A percentile compares a stretch with the other conserved stretches of the same genome.
Conservation (phyloP, 2,113 vertebrate species). For the Spea multiplicata region DNA sequence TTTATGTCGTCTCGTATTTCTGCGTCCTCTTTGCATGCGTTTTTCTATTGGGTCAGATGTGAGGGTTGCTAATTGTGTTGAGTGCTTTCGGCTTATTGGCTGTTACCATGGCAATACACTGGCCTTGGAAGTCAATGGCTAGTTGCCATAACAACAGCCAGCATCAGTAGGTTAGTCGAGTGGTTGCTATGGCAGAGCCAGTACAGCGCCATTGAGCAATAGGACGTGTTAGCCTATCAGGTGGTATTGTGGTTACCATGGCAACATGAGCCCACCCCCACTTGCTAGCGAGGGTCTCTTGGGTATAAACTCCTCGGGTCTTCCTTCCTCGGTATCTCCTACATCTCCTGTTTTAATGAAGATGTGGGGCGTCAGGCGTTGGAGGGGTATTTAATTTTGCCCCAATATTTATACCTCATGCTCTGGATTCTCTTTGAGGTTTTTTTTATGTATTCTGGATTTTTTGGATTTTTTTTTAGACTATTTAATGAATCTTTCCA, state of each 20-base stretch:
- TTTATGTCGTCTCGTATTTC: background rate
- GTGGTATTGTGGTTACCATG: conserved; percentile 34
- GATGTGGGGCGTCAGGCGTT: too few relatives aligned
- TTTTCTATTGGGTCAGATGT: conserved; percentile 5
- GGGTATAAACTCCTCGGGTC: conserved; percentile 9
- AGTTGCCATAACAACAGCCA: conserved; percentile 56
- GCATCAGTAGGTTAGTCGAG: conserved; percentile 43
- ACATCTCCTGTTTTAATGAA: background rate
- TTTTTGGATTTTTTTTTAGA: too few relatives aligned
- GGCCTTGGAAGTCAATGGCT: conserved; percentile 59
- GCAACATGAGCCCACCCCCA: conserved; percentile 13
- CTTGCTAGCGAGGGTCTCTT: background rate
- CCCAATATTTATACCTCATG: too few relatives aligned
- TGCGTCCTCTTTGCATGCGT: background rate
- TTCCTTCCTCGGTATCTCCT: background rate
- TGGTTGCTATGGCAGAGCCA: conserved; percentile 37
- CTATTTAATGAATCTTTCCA: too few relatives aligned
- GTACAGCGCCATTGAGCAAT: conserved; percentile 25
- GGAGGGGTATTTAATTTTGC: too few relatives aligned
- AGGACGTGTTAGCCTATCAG: conserved; percentile 24
- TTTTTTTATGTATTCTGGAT: too few relatives aligned
- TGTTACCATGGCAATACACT: conserved; percentile 55
- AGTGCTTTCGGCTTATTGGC: conserved; percentile 18
- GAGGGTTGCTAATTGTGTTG: conserved; percentile 15
- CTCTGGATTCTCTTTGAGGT: too few relatives aligned